Conservation (phyloP, 2,797 vertebrate genomes). For the Rhinella marina region DNA sequence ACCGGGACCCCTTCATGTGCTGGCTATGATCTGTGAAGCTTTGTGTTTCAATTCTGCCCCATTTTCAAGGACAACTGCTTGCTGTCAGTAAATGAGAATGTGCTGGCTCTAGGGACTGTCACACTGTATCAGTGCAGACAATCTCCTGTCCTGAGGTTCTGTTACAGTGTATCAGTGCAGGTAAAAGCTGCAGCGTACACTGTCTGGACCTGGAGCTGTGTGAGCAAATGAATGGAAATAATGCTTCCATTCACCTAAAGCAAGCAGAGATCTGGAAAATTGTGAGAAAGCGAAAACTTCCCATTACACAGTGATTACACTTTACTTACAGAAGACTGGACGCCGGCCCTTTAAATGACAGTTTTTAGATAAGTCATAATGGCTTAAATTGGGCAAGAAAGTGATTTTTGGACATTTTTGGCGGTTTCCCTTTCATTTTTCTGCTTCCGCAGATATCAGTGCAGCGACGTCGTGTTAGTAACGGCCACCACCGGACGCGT, state of each 20-base stretch:
- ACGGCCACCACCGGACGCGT: background rate
- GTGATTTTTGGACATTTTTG: background rate
- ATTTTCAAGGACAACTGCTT: background rate
- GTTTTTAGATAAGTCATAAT: background rate
- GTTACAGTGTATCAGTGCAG: too few species aligned
- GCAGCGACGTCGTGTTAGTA: background rate
- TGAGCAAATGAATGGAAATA: background rate
- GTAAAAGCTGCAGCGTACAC: too few species aligned
- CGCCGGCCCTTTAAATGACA: background rate
- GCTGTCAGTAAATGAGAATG: background rate
- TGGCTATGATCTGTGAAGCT: too few species aligned
- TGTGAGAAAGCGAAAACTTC: background rate
- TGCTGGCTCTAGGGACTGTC: background rate
- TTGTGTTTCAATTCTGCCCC: too few species aligned
- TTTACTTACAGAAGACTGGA: background rate
- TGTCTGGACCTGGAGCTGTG: background rate
- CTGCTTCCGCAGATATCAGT: conserved; percentile 31
- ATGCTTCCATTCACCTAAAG: background rate
- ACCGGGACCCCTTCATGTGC: too few species aligned
- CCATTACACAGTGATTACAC: background rate
- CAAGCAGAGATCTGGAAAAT: background rate
- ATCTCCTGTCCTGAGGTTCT: too few species aligned
- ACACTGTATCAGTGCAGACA: background rate
- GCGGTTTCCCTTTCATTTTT: background rate
- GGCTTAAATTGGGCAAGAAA: background rate